A percentile compares a stretch with the other conserved stretches of the same genome.
Conservation (phyloP, 2,113 vertebrate species). For the Cottus gobio region DNA sequence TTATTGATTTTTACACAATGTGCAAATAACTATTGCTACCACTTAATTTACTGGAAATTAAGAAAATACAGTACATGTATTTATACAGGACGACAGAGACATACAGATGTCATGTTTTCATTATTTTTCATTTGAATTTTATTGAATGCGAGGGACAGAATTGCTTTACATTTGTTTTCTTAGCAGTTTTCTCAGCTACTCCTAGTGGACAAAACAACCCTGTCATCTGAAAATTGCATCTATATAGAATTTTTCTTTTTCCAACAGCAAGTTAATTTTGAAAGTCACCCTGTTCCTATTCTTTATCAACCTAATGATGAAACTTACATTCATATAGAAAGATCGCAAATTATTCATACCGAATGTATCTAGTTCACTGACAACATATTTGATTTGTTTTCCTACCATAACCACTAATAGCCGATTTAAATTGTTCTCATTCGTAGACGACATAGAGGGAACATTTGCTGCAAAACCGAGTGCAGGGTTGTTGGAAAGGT, state of each 20-base stretch:
- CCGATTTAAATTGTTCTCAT: neutral
- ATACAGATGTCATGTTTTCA: neutral
- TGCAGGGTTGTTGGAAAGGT: neutral
- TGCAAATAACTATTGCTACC: slow-evolving; percentile 12
- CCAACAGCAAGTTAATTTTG: neutral
- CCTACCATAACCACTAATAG: neutral
- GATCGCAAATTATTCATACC: neutral
- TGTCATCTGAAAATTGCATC: neutral
- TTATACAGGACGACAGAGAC: neutral
- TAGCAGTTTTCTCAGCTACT: neutral
- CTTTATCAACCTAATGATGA: neutral
- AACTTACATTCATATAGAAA: neutral
- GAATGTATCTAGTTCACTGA: neutral
- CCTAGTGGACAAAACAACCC: neutral
- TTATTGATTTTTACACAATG: slow-evolving; percentile 23
- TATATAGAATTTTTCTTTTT: neutral
- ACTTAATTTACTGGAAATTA: neutral
- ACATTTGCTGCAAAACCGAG: too few species aligned
- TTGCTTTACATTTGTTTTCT: neutral
- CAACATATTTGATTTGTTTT: neutral
- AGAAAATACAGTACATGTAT: neutral
- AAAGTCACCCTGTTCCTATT: neutral
- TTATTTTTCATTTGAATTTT: neutral
- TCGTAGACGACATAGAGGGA: neutral
- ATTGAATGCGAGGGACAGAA: neutral